Conservation (phyloP, 2,888 invertebrate genomes). For the Lapara coniferarum region DNA sequence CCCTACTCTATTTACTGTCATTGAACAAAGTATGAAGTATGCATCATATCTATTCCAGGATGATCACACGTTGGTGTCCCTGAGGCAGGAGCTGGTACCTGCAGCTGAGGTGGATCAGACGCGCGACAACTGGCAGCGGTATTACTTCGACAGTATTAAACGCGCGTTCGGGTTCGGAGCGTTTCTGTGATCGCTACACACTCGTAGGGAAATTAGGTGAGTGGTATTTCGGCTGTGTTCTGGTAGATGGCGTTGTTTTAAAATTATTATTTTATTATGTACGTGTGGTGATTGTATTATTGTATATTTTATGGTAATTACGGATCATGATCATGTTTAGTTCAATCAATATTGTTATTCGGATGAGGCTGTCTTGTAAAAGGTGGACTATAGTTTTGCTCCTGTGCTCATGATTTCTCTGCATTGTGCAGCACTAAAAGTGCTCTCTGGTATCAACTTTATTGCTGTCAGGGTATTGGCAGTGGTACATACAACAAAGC, state of each 20-base stretch:
- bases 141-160: conserved; percentile 98
- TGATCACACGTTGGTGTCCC: conserved; percentile 92
- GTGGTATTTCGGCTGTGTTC: conserved; percentile 11
- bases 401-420: too few relatives aligned
- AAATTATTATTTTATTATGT: too few relatives aligned
- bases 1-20: too few relatives aligned
- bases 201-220: conserved; percentile 57
- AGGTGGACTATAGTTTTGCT: too few relatives aligned
- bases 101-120: conserved; percentile 90
- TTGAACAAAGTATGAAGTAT: too few relatives aligned
- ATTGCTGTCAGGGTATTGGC: background rate
- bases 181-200: conserved; percentile 76
- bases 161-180: conserved; percentile 95
- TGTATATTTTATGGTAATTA: too few relatives aligned
- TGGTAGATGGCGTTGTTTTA: too few relatives aligned
- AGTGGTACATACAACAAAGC: background rate
- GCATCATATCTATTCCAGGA: conserved; percentile 75
- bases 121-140: conserved; percentile 94
- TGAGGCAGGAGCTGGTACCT: conserved; percentile 94
- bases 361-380: too few relatives aligned
- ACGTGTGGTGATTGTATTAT: too few relatives aligned
- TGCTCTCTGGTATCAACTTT: background rate
- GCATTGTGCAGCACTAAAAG: too few relatives aligned
- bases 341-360: too few relatives aligned
- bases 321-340: too few relatives aligned